Evolutionary conservation across 2,888 invertebrate species (phyloP).

Genomic region (Gortyna flavago): DNA sequence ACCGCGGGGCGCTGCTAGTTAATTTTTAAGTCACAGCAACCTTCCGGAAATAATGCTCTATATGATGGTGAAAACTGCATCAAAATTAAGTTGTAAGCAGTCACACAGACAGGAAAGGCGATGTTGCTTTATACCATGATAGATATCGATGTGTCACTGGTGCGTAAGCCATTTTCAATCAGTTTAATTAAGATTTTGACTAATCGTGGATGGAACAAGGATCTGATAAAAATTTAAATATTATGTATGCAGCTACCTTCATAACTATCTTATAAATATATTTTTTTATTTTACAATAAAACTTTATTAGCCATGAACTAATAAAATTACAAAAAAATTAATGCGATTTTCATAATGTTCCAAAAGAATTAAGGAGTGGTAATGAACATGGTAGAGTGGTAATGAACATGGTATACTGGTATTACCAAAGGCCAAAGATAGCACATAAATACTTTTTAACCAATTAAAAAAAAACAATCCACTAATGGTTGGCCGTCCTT

Average conservation of each 20-base stretch:
- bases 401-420: not conserved
- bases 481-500: slow-evolving; percentile 36
- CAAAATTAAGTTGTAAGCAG: not conserved
- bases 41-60: not conserved
- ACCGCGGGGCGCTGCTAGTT: no score
- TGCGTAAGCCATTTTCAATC: not conserved
- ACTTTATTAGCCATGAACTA: no score
- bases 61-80: not conserved
- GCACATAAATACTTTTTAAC: slow-evolving; percentile 15
- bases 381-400: not conserved
- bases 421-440: not conserved
- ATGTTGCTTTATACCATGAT: not conserved
- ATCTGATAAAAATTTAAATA: not conserved
- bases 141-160: not conserved
- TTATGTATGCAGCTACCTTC: not conserved
- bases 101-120: not conserved
- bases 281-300: not conserved
- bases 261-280: not conserved
- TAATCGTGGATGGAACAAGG: not conserved
- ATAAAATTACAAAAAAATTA: no score
- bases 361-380: not conserved
- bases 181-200: not conserved
- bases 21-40: no score
- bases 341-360: no score
- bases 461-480: slow-evolving; percentile 38